Evolutionary conservation across 2,113 vertebrate species (phyloP).

Genomic region (Clarias gariepinus): DNA sequence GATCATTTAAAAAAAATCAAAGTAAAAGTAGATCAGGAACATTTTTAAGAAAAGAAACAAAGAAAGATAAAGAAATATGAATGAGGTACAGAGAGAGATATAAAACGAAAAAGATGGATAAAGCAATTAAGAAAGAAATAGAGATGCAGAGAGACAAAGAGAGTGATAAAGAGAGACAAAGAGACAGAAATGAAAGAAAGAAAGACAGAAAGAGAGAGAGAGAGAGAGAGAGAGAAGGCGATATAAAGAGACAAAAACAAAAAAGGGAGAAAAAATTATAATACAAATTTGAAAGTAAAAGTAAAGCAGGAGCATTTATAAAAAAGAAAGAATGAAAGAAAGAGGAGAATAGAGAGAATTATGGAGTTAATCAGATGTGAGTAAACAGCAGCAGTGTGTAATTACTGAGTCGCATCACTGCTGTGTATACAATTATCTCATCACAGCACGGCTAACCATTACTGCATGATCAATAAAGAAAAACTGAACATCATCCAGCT

Average conservation of each 20-base stretch:
- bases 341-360: not conserved
- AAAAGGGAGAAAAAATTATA: not conserved
- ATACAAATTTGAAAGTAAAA: too few species aligned
- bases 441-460: not conserved
- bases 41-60: not conserved
- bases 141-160: not conserved
- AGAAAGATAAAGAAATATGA: not conserved
- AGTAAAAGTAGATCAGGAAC: too few species aligned
- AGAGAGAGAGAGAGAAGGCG: not conserved
- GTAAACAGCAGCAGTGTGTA: conserved; percentile 17
- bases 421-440: not conserved
- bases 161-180: not conserved
- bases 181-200: not conserved
- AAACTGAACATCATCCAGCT: not conserved
- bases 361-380: not conserved
- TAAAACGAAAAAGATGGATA: not conserved
- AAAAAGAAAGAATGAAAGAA: not conserved
- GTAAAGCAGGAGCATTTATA: not conserved
- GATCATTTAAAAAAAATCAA: too few species aligned
- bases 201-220: not conserved
- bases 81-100: not conserved
- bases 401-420: conserved; percentile 28
- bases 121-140: not conserved
- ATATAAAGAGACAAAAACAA: not conserved
- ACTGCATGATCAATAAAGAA: not conserved